Conservation (phyloP, 2,888 invertebrate species). For the Pheosia gnoma region DNA sequence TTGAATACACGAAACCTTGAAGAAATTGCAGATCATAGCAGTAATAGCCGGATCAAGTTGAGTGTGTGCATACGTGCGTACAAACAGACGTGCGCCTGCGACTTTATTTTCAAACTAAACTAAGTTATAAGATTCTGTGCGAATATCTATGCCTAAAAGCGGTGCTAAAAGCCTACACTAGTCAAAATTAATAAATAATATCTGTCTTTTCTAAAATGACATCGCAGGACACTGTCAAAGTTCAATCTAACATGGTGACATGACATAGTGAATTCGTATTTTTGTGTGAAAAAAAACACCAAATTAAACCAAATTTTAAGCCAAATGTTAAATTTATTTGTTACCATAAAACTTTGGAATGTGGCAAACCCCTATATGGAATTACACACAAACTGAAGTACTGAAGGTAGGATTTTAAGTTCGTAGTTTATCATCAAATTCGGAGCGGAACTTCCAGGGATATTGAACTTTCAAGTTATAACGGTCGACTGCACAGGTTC, state of each 20-base stretch:
- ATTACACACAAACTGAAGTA: slow-evolving; percentile 49
- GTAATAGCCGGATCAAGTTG: no score
- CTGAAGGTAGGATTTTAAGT: slow-evolving; percentile 42
- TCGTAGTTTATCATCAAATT: background rate
- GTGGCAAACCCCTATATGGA: slow-evolving; percentile 52
- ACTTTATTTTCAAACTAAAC: no score
- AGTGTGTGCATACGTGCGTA: no score
- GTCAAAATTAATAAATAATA: background rate
- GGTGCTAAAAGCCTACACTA: no score
- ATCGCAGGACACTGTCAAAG: slow-evolving; percentile 26
- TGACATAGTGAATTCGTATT: slow-evolving; percentile 35
- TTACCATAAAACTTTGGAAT: slow-evolving; percentile 48
- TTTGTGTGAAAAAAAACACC: slow-evolving; percentile 37
- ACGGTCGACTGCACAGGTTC: no score
- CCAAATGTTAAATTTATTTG: slow-evolving; percentile 45
- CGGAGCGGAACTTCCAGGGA: no score
- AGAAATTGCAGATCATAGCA: no score
- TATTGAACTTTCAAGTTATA: no score
- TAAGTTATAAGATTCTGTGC: no score
- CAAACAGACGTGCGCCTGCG: no score
- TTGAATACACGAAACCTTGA: no score
- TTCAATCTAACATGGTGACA: slow-evolving; percentile 44
- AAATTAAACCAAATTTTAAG: slow-evolving; percentile 26
- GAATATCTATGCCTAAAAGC: no score
- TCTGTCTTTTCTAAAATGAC: slow-evolving; percentile 7